Evolutionary conservation across 2,113 vertebrate genomes (phyloP).

Genomic region (Noctilio leporinus): DNA sequence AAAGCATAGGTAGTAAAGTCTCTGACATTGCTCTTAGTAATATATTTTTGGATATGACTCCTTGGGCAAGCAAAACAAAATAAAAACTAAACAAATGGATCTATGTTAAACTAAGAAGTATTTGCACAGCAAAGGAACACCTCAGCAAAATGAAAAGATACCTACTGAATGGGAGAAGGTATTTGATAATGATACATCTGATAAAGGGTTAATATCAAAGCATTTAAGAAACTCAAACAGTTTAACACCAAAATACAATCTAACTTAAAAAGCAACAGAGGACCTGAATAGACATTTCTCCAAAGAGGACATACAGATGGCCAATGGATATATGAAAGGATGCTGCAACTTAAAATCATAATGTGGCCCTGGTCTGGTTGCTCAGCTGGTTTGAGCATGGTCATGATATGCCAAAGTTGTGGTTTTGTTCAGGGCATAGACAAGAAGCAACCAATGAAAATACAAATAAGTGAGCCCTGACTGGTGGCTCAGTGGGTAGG

Average conservation of each 20-base stretch:
- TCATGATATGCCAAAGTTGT: too few species aligned
- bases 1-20: neutral
- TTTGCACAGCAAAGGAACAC: neutral
- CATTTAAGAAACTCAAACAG: neutral
- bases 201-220: neutral
- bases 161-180: neutral
- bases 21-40: neutral
- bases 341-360: neutral
- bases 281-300: neutral
- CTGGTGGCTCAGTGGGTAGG: too few species aligned
- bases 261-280: neutral
- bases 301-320: neutral
- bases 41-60: neutral
- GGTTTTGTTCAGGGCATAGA: too few species aligned
- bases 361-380: neutral
- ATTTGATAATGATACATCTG: neutral
- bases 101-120: neutral
- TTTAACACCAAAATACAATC: neutral
- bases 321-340: neutral
- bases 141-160: neutral
- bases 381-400: too few species aligned
- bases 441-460: too few species aligned
- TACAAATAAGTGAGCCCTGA: too few species aligned
- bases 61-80: neutral
- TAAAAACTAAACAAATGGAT: neutral